Evolutionary conservation across 2,113 vertebrate species (phyloP), one percentile per base, ranked within the genome.

Genomic region (Brevimyrus niger): DNA sequence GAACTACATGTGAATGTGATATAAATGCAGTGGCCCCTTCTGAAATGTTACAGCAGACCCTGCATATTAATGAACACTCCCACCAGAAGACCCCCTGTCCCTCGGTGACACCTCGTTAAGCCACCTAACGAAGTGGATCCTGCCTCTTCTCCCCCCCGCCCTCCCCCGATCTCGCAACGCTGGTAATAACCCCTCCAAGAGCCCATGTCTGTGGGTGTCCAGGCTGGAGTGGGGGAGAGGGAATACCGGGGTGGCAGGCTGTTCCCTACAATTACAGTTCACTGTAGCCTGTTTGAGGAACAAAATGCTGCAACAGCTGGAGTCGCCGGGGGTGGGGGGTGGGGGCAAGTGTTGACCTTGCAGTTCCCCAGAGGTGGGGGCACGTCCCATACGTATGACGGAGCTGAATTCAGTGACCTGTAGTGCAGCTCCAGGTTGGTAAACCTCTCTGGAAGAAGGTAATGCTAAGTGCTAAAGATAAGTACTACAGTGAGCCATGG

Each of bases 161-260:
- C 51, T 23, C n/a, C 38, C 58, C 55, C 65, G 23, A 3, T 48
- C 65, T 87, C 23, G 8, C 73, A 21, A 13, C 58, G 69, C 8
- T 19, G 27, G 83, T 65, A 86, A 89, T 89, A 86, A 69, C 89
- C 23, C 53, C 89, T 50, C 83, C 48, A 83, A 1, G 6, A 53
- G 11, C 27, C 3, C 6, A n/a, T 44, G 83, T 85, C 46, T 27
- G 21, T 2, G 69, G 31, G 73, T 35, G 73, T 85, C 42, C 46
- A 27, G 9, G 47, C 44, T 84, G 19, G 82, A 84, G 10, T 84
- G 8, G 82, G 82, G 46, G 82, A 21, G 7, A 11, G 42, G 82
- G 82, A 84, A 84, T 44, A 44, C 44, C 23, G 82, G 82, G 42
- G 80, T 8, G 42, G 2, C 19, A 10, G 80, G 17, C 83, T 85